These are phyloP conservation scores for Trachemys scripta DNA, from an alignment of 2,113 vertebrate genomes.

Conservation along the genomic window DNA sequence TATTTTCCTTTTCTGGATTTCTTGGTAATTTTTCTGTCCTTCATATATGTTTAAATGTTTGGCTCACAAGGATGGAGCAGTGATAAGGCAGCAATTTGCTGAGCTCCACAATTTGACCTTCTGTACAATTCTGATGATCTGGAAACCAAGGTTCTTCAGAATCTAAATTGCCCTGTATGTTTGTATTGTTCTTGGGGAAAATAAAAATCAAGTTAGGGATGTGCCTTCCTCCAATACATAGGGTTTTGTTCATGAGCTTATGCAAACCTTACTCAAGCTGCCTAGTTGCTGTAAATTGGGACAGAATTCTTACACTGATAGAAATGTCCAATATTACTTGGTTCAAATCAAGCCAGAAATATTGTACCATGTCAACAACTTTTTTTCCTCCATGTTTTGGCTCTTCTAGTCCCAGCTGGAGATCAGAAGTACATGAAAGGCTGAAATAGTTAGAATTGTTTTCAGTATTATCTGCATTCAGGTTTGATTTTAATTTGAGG, in stretches of 20 bases:
- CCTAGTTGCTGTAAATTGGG: background rate
- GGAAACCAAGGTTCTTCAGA: background rate
- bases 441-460: background rate
- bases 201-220: background rate
- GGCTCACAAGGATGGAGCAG: background rate
- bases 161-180: background rate
- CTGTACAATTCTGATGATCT: background rate
- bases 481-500: background rate
- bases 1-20: background rate
- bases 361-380: background rate
- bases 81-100: background rate
- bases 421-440: background rate
- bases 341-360: background rate
- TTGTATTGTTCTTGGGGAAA: background rate
- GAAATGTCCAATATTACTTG: background rate
- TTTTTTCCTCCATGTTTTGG: accelerated
- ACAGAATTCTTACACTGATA: background rate
- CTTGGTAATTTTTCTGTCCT: background rate
- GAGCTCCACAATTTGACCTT: background rate
- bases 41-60: background rate
- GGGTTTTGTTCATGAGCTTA: background rate
- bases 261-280: background rate
- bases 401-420: background rate
- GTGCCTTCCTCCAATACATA: background rate
- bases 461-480: background rate